Evolutionary conservation across 2,888 invertebrate genomes (phyloP).

Genomic region (Empis stercorea): DNA sequence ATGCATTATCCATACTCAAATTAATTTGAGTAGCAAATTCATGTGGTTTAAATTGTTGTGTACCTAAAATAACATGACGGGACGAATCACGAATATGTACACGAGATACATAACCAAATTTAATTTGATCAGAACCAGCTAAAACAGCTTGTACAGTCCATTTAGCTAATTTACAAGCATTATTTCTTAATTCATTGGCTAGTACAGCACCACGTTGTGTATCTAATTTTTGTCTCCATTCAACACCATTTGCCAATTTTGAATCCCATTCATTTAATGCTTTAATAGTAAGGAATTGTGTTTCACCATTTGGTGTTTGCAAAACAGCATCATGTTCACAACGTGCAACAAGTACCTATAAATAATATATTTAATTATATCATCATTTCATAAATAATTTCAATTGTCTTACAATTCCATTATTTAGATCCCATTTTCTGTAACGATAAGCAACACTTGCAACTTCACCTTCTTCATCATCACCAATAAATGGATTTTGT

Average conservation of each 20-base stretch:
- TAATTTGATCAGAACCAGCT: slow-evolving; percentile 93
- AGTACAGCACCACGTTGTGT: slow-evolving; percentile 95
- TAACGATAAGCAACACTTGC: slow-evolving; percentile 95
- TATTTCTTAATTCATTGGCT: slow-evolving; percentile 95
- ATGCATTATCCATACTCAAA: slow-evolving; percentile 98
- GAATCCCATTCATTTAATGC: slow-evolving; percentile 99
- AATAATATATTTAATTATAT: not conserved
- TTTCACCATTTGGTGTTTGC: slow-evolving; percentile 73
- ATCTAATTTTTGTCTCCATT: slow-evolving; percentile 97
- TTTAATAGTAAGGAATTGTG: slow-evolving; percentile 89
- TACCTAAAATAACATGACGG: slow-evolving; percentile 91
- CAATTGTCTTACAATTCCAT: slow-evolving; percentile 57
- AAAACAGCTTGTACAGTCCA: slow-evolving; percentile 94
- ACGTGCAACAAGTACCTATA: slow-evolving; percentile 67
- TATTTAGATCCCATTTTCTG: slow-evolving; percentile 92
- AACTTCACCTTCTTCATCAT: slow-evolving; percentile 83
- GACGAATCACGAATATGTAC: slow-evolving; percentile 85
- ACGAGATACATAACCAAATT: slow-evolving; percentile 98
- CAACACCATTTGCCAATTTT: slow-evolving; percentile 87
- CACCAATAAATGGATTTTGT: slow-evolving; percentile 84
- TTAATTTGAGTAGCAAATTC: slow-evolving; percentile 99
- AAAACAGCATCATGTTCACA: slow-evolving; percentile 96
- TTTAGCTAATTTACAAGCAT: slow-evolving; percentile 98
- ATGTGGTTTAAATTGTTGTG: slow-evolving; percentile 94
- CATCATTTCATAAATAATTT: not conserved